These are phyloP conservation scores for Magallana angulata DNA, from an alignment of 1,140 invertebrate species.

Conservation along the genomic window DNA sequence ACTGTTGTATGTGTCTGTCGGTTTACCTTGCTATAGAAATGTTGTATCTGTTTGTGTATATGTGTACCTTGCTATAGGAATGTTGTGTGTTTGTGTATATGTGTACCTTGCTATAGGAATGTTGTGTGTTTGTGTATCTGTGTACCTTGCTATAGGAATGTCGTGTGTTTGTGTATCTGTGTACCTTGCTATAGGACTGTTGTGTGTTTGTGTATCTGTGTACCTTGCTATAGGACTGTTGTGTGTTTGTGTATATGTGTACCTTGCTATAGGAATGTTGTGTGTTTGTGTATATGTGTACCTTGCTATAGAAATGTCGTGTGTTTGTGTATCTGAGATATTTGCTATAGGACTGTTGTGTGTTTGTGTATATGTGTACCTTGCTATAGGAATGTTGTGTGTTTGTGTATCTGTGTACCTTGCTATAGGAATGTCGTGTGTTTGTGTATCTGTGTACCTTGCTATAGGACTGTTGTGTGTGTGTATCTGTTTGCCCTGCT, in stretches of 20 bases:
- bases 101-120: too few relatives aligned
- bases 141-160: too few relatives aligned
- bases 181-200: not conserved
- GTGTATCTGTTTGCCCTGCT: too few relatives aligned
- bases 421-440: too few relatives aligned
- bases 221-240: constrained; percentile 56
- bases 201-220: not conserved
- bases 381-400: too few relatives aligned
- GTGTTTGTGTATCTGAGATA: not conserved
- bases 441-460: too few relatives aligned
- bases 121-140: too few relatives aligned
- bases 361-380: too few relatives aligned
- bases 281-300: not conserved
- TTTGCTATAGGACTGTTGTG: too few relatives aligned
- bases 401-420: too few relatives aligned
- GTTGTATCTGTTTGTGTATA: not conserved
- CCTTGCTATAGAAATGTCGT: not conserved
- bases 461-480: too few relatives aligned
- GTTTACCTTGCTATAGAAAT: not conserved
- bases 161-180: not conserved
- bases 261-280: not conserved
- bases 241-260: constrained; percentile 47
- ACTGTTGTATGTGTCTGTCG: not conserved
- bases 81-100: not conserved
- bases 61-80: not conserved